Conservation (phyloP, 2,113 vertebrate species). For the Beaufortia kweichowensis region DNA sequence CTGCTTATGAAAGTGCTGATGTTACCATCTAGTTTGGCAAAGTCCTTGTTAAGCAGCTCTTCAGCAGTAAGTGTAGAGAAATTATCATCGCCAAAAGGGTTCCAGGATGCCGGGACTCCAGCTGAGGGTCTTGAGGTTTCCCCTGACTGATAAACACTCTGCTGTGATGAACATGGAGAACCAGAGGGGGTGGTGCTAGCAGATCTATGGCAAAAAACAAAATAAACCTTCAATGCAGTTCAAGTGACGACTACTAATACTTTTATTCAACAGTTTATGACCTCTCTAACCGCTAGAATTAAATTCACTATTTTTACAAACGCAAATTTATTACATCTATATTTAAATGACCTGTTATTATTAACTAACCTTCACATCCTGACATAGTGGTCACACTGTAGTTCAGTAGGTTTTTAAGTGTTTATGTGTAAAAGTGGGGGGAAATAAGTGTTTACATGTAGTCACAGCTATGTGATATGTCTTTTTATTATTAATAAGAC, state of each 20-base stretch:
- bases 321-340: background rate
- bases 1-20: background rate
- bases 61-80: slow-evolving; percentile 98
- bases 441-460: no score
- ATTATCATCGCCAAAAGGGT: slow-evolving; percentile 97
- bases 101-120: slow-evolving; percentile 81
- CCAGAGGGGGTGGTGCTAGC: slow-evolving; percentile 96
- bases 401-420: background rate
- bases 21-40: slow-evolving; percentile 92
- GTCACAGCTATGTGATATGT: no score
- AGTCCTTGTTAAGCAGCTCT: slow-evolving; percentile 97
- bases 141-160: slow-evolving; percentile 73
- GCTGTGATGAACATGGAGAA: slow-evolving; percentile 78
- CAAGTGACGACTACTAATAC: no score
- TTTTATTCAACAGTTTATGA: background rate
- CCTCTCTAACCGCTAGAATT: background rate
- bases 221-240: background rate
- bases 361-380: background rate
- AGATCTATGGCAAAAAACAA: slow-evolving; percentile 76
- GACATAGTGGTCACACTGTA: no score
- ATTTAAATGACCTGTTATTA: background rate
- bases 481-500: no score
- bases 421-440: background rate
- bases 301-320: background rate
- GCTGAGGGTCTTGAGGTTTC: slow-evolving; percentile 49